These are phyloP conservation scores for Volucella bombylans DNA, from an alignment of 2,888 invertebrate species.

Conservation along the genomic window DNA sequence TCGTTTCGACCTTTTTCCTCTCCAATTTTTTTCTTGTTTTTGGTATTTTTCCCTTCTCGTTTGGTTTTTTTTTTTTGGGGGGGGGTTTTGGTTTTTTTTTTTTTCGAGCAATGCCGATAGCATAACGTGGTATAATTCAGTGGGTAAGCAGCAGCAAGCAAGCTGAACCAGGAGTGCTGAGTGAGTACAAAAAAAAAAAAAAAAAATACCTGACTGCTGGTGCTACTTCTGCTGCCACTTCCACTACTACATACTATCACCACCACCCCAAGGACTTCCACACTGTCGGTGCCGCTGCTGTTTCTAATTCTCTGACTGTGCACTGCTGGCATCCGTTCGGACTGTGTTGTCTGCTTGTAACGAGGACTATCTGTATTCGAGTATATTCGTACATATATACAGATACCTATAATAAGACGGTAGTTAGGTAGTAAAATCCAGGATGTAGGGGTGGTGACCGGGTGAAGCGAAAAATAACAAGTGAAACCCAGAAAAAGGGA, in stretches of 20 bases:
- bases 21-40: slow-evolving; percentile 55
- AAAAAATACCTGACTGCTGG: slow-evolving; percentile 71
- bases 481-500: slow-evolving; percentile 69
- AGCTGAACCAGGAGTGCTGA: slow-evolving; percentile 71
- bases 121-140: slow-evolving; percentile 74
- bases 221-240: slow-evolving; percentile 68
- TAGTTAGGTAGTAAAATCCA: slow-evolving; percentile 50
- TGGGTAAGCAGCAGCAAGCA: slow-evolving; percentile 74
- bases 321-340: slow-evolving; percentile 68
- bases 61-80: slow-evolving; percentile 2
- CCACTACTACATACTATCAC: slow-evolving; percentile 41
- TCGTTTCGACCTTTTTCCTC: slow-evolving; percentile 70
- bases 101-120: slow-evolving; percentile 71
- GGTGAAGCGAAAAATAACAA: slow-evolving; percentile 57
- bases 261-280: slow-evolving; percentile 65
- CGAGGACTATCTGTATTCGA: slow-evolving; percentile 2
- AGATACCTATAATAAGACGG: slow-evolving; percentile 57
- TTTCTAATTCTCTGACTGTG: slow-evolving; percentile 61
- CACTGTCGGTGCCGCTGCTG: slow-evolving; percentile 46
- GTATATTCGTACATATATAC: slow-evolving; percentile 26
- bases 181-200: slow-evolving; percentile 64
- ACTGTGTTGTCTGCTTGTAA: slow-evolving; percentile 70
- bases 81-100: slow-evolving; percentile 18
- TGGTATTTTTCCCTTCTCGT: slow-evolving; percentile 56
- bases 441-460: slow-evolving; percentile 16